Evolutionary conservation across 2,888 invertebrate genomes (phyloP), one percentile per base, ranked within the genome.

Genomic region (Orchestes rusci): DNA sequence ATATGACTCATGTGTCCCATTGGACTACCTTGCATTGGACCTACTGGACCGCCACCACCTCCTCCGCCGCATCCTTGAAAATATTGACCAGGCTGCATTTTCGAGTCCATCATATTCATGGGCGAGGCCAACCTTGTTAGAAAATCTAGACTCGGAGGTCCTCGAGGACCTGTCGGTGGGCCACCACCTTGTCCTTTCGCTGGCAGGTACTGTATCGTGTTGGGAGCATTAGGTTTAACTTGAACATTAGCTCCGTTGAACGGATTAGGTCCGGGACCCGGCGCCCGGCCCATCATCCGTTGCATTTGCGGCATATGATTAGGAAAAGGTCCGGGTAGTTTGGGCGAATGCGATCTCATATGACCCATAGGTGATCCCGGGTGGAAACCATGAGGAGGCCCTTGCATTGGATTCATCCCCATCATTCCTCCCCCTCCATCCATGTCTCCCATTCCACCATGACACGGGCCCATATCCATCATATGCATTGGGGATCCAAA

Each of bases 181-280:
- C 80, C 19, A 75, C 80, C 76, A 59, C 82, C 81, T 64, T 91
- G 91, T n/a, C 94, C 89, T 70, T 93, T 78, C 39, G 93, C 90
- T 16, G 96, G 96, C 67, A 95, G 79, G 75, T 96, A 96, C 73
- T 96, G 95, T 65, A 96, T 96, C 27, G 96, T 96, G 70, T 96
- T 96, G 0, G 96, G 95, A 8, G 95, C 93, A 68, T 89, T 93
- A 7, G 95, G 88, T 70, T 95, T 95, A 17, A 96, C 93, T 70
- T 91, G 90, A 30, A 91, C 85, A 68, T 90, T 94, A 33, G 84
- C 79, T 54, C 82, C 82, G 58, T 82, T 82, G 61, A 81, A 81
- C 2, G 77, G 75, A 61, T 73, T 76, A 5, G 79, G 79, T 12
- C 74, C 75, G 20, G 70, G 71, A 31, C 65, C 77, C 39, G 75